Evolutionary conservation across 2,113 vertebrate genomes (phyloP).

Genomic region (Pagrus major): DNA sequence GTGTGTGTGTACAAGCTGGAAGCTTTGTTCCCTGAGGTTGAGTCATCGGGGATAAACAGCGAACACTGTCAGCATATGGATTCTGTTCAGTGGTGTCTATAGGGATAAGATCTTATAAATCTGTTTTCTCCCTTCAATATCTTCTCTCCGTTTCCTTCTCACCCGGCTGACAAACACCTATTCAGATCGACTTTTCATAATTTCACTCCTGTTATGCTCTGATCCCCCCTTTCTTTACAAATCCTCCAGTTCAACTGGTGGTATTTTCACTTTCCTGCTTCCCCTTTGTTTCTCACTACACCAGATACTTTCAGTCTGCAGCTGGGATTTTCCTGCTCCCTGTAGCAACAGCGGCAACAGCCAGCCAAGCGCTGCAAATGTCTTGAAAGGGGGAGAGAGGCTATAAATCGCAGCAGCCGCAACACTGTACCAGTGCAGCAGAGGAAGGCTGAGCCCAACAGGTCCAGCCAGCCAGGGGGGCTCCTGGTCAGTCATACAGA

Average conservation of each 20-base stretch:
- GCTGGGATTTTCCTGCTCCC: slow-evolving; percentile 8
- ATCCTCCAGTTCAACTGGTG: slow-evolving; percentile 42
- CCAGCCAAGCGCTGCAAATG: slow-evolving; percentile 18
- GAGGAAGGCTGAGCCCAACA: slow-evolving; percentile 14
- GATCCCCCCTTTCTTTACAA: slow-evolving; percentile 12
- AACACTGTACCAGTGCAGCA: slow-evolving; percentile 24
- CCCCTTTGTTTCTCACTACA: slow-evolving; percentile 20
- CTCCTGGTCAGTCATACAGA: background rate
- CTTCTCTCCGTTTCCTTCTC: background rate
- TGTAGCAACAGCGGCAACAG: slow-evolving; percentile 13
- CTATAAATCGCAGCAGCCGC: slow-evolving; percentile 33
- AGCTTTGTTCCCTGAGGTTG: slow-evolving; percentile 45
- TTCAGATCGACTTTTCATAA: slow-evolving; percentile 6
- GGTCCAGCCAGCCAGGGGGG: background rate
- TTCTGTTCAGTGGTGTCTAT: background rate
- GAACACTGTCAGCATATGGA: slow-evolving; percentile 45
- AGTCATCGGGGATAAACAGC: slow-evolving; percentile 54
- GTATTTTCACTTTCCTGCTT: slow-evolving; percentile 65
- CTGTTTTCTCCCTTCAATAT: background rate
- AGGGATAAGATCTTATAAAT: background rate
- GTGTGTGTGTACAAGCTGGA: background rate
- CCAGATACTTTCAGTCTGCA: slow-evolving; percentile 17
- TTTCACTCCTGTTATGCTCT: background rate
- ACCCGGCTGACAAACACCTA: background rate
- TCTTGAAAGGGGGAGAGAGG: slow-evolving; percentile 29